Base-by-base conservation (phyloP, 2,888 invertebrate genomes). In the Tetrapedia diversipes region DNA sequence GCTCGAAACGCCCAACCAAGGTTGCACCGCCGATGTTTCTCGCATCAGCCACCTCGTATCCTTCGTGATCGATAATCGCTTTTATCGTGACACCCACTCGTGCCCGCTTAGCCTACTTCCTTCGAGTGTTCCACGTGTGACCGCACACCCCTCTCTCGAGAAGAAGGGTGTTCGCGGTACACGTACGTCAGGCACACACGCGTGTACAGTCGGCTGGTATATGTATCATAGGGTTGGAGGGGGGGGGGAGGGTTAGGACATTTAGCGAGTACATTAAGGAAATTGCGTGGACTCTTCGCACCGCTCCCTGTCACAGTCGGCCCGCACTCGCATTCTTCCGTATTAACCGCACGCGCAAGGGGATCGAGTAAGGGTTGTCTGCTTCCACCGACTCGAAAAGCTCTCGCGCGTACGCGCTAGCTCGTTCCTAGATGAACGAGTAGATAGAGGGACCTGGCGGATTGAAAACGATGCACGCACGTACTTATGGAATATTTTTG, bases 221-320 rank as follows among this genome's bases (percentile, higher is more conserved):
- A 74, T 77, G 73, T 77, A 82, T 70, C 77, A 78, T 65, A 67
- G 72, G 77, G 79, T 77, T 82, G 76, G 69, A n/a, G 77, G 69
- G 71, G 77, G 75, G 80, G 74, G 64, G 75, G 71, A 65, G 78
- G 81, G 81, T 85, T 85, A 82, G 83, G 86, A 81, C 88, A 86
- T 90, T 91, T 87, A 89, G 88, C 87, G 82, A 91, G 91, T 91
- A 89, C 91, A 91, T 91, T 91, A 91, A 91, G 89, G 86, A 91
- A 90, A 91, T 91, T 91, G 91, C 89, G 88, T 87, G 84, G 86
- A 86, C 87, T 87, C 86, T 85, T 82, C 79, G 81, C 83, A 76
- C 86, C 86, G 79, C 83, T 79, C 85, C 82, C 83, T 82, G 74
- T 69, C 79, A 64, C 67, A 60, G 69, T 47, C 66, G 51, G 19